phyloP scores from a whole-genome alignment of 2,797 vertebrate genomes.

The Eulemur albifrons region DNA sequence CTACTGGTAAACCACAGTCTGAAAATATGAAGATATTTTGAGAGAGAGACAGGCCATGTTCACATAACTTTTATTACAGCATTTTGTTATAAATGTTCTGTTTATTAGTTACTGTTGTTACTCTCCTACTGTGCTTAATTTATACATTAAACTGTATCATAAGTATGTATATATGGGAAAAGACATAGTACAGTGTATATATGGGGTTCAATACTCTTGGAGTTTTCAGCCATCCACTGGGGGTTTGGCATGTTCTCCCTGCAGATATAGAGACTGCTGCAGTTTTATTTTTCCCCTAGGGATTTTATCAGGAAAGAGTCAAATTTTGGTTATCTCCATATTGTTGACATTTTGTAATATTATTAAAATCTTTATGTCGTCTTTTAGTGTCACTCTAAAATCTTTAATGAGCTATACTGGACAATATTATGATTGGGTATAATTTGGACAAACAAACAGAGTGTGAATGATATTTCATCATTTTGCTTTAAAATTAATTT shows the following conservation, averaged over 20 bases:
- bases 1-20: neutral
- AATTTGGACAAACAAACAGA: neutral
- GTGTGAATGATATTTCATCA: neutral
- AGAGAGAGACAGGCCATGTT: neutral
- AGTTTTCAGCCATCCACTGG: neutral
- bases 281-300: neutral
- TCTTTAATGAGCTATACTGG: neutral
- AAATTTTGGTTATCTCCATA: neutral
- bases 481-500: neutral
- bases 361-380: neutral
- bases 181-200: neutral
- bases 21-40: neutral
- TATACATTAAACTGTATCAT: neutral
- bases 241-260: neutral
- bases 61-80: neutral
- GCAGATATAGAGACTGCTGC: neutral
- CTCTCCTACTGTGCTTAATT: neutral
- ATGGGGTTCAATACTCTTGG: neutral
- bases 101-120: neutral
- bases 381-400: neutral
- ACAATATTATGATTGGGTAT: neutral
- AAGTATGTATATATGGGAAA: neutral
- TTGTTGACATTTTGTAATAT: neutral
- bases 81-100: neutral
- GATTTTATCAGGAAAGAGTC: neutral